Evolutionary conservation across 2,888 invertebrate species (phyloP).

Genomic region (Ellobium chinense): DNA sequence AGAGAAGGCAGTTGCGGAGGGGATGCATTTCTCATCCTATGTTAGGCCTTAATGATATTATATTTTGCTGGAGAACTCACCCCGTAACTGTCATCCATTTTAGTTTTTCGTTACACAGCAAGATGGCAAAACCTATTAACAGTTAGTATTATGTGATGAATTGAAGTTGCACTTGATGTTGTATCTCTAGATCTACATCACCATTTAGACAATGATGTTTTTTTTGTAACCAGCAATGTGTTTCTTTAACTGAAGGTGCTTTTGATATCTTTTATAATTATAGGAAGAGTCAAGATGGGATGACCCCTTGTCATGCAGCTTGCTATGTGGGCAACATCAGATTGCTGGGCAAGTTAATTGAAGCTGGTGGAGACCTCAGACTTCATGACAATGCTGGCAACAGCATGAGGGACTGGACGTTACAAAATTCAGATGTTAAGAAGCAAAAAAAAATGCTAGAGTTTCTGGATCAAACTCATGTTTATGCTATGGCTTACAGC

Average conservation of each 20-base stretch:
- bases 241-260: neutral
- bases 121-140: too few relatives aligned
- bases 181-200: too few relatives aligned
- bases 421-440: constrained; percentile 63
- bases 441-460: constrained; percentile 71
- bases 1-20: too few relatives aligned
- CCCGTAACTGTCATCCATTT: too few relatives aligned
- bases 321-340: constrained; percentile 76
- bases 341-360: constrained; percentile 75
- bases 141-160: too few relatives aligned
- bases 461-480: constrained; percentile 72
- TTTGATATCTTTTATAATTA: constrained; percentile 10
- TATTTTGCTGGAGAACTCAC: too few relatives aligned
- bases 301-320: constrained; percentile 79
- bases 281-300: constrained; percentile 76
- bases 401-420: constrained; percentile 75
- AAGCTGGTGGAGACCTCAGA: constrained; percentile 79
- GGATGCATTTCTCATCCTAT: too few relatives aligned
- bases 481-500: constrained; percentile 71
- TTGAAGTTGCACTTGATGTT: too few relatives aligned
- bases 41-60: too few relatives aligned
- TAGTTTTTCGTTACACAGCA: too few relatives aligned
- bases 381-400: constrained; percentile 78
- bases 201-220: neutral
- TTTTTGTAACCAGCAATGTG: neutral